Conservation (phyloP, 2,888 invertebrate genomes). For the Melanostoma mellinum region DNA sequence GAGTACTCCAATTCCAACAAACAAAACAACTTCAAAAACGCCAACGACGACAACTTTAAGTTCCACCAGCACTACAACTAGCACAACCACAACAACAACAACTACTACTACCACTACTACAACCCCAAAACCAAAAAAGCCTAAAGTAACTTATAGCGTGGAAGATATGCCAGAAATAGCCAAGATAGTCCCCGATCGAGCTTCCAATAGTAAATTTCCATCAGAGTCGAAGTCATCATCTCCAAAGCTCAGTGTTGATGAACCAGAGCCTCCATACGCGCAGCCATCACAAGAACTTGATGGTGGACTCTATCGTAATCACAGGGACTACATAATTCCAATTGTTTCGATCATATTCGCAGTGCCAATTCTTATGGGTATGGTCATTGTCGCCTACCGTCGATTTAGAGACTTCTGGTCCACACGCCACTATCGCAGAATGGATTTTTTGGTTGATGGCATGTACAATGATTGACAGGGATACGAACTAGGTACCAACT, state of each 20-base stretch:
- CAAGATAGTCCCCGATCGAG: constrained; percentile 52
- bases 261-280: constrained; percentile 75
- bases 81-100: constrained; percentile 75
- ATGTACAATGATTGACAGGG: constrained; percentile 90
- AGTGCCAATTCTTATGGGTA: constrained; percentile 86
- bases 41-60: constrained; percentile 62
- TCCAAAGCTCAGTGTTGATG: constrained; percentile 55
- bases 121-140: constrained; percentile 83
- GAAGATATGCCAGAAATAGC: constrained; percentile 79
- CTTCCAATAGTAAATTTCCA: constrained; percentile 42
- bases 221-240: constrained; percentile 36
- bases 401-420: constrained; percentile 92
- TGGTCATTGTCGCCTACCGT: constrained; percentile 86
- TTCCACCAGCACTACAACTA: constrained; percentile 69
- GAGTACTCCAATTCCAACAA: not conserved
- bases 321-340: constrained; percentile 88
- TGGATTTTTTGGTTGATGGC: constrained; percentile 94
- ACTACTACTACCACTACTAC: constrained; percentile 78
- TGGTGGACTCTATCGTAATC: constrained; percentile 77
- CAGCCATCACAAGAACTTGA: constrained; percentile 78
- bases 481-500: constrained; percentile 36
- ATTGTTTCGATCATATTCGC: constrained; percentile 89
- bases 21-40: constrained; percentile 16
- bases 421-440: constrained; percentile 91
- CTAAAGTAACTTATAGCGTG: constrained; percentile 82